Conservation (phyloP, 2,113 vertebrate species). For the Sterna hirundo region DNA sequence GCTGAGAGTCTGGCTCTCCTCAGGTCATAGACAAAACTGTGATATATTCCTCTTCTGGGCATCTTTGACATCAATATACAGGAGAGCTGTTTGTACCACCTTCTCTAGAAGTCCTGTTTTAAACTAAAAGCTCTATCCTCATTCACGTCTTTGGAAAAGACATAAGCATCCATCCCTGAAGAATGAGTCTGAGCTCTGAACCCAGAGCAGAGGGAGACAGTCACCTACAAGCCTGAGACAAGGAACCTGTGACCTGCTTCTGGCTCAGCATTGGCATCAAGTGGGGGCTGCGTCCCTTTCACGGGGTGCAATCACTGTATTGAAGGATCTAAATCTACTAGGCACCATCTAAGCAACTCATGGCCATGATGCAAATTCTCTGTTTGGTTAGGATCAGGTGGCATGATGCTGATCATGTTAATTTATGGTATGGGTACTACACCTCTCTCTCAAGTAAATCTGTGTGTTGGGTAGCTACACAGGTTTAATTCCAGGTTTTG, state of each 20-base stretch:
- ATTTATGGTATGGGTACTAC: background rate
- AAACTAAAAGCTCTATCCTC: background rate
- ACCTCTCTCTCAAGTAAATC: background rate
- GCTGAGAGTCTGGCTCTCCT: background rate
- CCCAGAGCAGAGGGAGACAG: background rate
- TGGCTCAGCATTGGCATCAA: rapidly evolving
- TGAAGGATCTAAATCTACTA: background rate
- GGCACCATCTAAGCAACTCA: rapidly evolving
- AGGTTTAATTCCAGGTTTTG: background rate
- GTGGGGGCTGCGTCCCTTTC: background rate
- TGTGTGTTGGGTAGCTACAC: rapidly evolving
- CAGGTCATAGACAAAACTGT: background rate
- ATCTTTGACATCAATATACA: background rate
- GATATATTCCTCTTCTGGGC: background rate
- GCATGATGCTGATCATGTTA: rapidly evolving
- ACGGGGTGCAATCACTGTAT: rapidly evolving
- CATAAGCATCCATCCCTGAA: background rate
- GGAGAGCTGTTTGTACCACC: background rate
- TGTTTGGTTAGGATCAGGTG: background rate
- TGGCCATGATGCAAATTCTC: background rate
- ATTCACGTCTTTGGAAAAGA: background rate
- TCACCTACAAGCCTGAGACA: background rate
- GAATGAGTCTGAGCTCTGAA: background rate
- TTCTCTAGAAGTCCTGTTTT: background rate
- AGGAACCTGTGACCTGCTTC: rapidly evolving